Conservation (phyloP, 2,797 vertebrate species). For the Anguilla marmorata region DNA sequence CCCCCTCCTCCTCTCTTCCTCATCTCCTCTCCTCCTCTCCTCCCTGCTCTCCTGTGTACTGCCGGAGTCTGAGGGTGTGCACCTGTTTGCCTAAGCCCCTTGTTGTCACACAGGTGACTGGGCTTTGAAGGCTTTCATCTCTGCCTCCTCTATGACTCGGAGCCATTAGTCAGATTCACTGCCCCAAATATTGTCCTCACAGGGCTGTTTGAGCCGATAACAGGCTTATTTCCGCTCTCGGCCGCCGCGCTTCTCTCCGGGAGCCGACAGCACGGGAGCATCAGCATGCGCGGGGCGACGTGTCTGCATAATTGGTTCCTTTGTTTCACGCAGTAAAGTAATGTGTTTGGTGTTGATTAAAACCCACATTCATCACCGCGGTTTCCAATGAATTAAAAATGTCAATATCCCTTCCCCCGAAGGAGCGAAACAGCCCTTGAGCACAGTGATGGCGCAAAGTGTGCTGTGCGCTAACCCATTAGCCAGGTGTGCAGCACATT, state of each 20-base stretch:
- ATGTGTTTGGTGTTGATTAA: constrained; percentile 11
- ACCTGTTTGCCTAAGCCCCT: neutral
- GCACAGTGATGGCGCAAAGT: neutral
- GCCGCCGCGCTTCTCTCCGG: neutral
- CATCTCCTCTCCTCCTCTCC: neutral
- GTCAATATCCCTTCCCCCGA: neutral
- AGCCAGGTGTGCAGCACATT: no score
- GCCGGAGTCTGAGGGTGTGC: neutral
- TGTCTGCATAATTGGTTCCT: neutral
- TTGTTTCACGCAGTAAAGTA: neutral
- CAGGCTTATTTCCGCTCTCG: neutral
- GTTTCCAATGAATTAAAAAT: neutral
- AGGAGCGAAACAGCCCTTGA: neutral
- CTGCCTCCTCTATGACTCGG: neutral
- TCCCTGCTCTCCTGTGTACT: neutral
- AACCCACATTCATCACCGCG: constrained; percentile 6
- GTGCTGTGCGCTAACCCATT: neutral
- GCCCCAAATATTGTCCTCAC: neutral
- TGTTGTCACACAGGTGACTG: neutral
- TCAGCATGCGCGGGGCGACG: neutral
- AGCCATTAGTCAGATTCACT: neutral
- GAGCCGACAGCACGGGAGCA: neutral
- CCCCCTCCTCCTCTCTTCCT: neutral
- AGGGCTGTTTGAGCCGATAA: neutral
- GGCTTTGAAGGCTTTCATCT: neutral